Percentiles rank a stretch among this genome's conserved stretches.
phyloP scores from a whole-genome alignment of 2,888 invertebrate genomes.

The Azorinus chamasolen region DNA sequence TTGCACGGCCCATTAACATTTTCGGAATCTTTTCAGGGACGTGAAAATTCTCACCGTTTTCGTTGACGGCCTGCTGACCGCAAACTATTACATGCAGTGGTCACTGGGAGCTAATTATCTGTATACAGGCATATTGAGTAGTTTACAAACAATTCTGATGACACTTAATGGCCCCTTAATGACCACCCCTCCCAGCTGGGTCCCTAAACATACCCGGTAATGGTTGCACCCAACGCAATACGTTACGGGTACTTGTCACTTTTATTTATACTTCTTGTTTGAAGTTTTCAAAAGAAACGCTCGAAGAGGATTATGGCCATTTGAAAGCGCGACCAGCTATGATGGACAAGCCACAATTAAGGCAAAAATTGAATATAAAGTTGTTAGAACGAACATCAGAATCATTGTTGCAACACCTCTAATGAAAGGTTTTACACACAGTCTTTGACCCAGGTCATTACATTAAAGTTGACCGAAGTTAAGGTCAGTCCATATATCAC shows the following conservation, averaged over 20 bases:
- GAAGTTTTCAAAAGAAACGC: constrained; percentile 25
- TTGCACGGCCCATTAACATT: too few species aligned
- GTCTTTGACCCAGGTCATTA: constrained; percentile 55
- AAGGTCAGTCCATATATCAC: constrained; percentile 53
- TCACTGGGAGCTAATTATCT: constrained; percentile 56
- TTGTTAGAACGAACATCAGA: constrained; percentile 61
- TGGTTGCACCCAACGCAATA: constrained; percentile 50
- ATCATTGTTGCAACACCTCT: constrained; percentile 35
- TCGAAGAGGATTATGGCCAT: too few species aligned
- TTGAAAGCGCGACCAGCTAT: constrained; percentile 16
- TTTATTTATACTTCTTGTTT: constrained; percentile 47
- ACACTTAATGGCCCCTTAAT: constrained; percentile 63
- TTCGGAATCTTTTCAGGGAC: too few species aligned
- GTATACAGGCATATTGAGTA: constrained; percentile 34
- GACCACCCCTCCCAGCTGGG: constrained; percentile 51
- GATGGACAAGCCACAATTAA: constrained; percentile 52
- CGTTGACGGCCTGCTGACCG: constrained; percentile 52
- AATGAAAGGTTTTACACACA: constrained; percentile 52
- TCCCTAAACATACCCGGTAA: constrained; percentile 40
- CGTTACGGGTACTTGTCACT: constrained; percentile 50
- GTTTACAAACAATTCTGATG: constrained; percentile 61
- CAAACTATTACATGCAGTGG: constrained; percentile 40
- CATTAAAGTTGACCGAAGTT: constrained; percentile 53
- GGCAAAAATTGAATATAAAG: constrained; percentile 64
- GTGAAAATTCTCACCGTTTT: constrained; percentile 50